A percentile compares a stretch with the other conserved stretches of the same genome.
Conservation (phyloP, 2,888 invertebrate species). For the Athetis lepigone region DNA sequence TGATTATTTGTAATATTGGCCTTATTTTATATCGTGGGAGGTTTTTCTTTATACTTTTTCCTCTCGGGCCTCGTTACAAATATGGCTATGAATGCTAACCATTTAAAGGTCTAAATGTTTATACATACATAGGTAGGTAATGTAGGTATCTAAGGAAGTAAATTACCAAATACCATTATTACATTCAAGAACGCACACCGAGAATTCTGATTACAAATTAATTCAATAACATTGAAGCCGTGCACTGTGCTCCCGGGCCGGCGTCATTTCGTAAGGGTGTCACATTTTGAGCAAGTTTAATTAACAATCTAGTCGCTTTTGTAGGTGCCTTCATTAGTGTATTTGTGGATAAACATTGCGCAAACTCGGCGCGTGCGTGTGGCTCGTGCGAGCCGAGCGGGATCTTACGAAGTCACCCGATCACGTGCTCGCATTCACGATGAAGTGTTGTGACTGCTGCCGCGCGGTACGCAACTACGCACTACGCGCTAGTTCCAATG, state of each 20-base stretch:
- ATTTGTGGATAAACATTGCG: constrained; percentile 90
- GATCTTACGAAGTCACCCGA: constrained; percentile 61
- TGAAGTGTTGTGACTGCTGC: constrained; percentile 68
- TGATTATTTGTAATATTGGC: constrained; percentile 16
- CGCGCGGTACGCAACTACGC: constrained; percentile 59
- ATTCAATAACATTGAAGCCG: constrained; percentile 89
- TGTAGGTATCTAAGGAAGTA: constrained; percentile 64
- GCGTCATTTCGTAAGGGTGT: constrained; percentile 89
- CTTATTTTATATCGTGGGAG: constrained; percentile 9
- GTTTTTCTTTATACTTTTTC: constrained; percentile 21
- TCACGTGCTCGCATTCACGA: constrained; percentile 73
- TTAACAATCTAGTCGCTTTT: constrained; percentile 91
- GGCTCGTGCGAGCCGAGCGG: constrained; percentile 59
- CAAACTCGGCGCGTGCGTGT: constrained; percentile 83
- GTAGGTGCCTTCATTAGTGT: constrained; percentile 90
- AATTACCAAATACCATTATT: constrained; percentile 80
- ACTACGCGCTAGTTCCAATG: constrained; percentile 51
- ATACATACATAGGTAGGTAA: constrained; percentile 45
- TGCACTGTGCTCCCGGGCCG: constrained; percentile 87
- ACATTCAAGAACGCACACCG: constrained; percentile 84
- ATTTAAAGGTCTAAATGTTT: constrained; percentile 69
- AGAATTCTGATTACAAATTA: constrained; percentile 90
- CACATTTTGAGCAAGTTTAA: constrained; percentile 91
- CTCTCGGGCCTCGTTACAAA: constrained; percentile 10
- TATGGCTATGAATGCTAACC: constrained; percentile 21